Conservation (phyloP, 2,113 vertebrate species). For the Ptilonorhynchus violaceus region DNA sequence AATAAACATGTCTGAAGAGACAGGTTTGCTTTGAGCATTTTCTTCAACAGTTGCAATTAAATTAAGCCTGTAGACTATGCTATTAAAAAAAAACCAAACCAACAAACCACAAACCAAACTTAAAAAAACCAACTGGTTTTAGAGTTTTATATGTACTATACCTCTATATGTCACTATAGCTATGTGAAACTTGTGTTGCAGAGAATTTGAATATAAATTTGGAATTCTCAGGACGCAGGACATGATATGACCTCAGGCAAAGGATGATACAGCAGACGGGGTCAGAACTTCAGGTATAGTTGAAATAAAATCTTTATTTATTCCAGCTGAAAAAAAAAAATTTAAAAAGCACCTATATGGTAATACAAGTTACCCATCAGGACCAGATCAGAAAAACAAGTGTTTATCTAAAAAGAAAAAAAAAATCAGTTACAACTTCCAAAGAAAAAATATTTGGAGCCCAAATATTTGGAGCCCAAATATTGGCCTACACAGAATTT, state of each 20-base stretch:
- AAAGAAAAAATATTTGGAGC: background rate
- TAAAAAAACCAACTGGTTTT: fast-evolving
- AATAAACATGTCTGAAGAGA: background rate
- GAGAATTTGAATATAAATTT: background rate
- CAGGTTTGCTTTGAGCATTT: background rate
- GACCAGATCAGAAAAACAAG: background rate
- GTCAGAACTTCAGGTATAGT: background rate
- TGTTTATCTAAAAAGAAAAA: background rate
- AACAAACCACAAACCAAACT: background rate
- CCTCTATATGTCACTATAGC: background rate
- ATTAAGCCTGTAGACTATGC: background rate
- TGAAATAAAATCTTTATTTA: background rate
- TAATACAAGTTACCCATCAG: background rate
- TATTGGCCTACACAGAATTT: background rate
- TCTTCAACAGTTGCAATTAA: background rate
- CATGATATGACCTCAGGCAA: background rate
- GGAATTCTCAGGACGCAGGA: background rate
- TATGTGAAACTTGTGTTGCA: background rate
- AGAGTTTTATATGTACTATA: background rate
- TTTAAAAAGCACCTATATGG: background rate
- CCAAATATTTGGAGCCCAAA: background rate
- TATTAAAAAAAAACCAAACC: background rate
- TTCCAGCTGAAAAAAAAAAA: background rate
- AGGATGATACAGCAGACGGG: background rate
- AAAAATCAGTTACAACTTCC: background rate